phyloP scores from a whole-genome alignment of 2,888 invertebrate genomes.

The Amphipyra berbera region DNA sequence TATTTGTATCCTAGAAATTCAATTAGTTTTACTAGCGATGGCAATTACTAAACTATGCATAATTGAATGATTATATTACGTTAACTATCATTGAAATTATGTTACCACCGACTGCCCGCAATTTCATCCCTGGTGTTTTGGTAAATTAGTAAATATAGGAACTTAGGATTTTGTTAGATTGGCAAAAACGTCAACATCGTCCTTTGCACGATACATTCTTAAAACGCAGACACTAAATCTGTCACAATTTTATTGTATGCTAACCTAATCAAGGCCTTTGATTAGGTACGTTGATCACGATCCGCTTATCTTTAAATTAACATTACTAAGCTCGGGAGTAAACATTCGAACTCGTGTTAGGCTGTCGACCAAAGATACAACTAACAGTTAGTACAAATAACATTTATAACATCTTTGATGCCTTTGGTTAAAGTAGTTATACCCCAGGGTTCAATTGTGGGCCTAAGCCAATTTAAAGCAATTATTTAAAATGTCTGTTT shows the following conservation, averaged over 20 bases:
- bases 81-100: constrained; percentile 17
- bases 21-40: constrained; percentile 10
- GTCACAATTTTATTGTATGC: background rate
- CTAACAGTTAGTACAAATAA: background rate
- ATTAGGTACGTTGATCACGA: constrained; percentile 16
- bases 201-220: background rate
- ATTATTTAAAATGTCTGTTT: background rate
- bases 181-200: no score
- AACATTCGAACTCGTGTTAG: background rate
- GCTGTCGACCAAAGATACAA: background rate
- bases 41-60: constrained; percentile 8
- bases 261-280: background rate
- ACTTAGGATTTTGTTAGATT: no score
- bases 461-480: background rate
- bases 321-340: background rate
- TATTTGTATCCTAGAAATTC: constrained; percentile 11
- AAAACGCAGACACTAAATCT: background rate
- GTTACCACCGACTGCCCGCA: background rate
- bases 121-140: background rate
- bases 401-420: background rate
- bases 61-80: constrained; percentile 12
- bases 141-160: no score
- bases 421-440: background rate
- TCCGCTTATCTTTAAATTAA: background rate
- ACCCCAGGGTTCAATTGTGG: background rate